A percentile compares a stretch with the other conserved stretches of the same genome.
Conservation (phyloP, 2,797 vertebrate species). For the Oreonectes daqikongensis region DNA sequence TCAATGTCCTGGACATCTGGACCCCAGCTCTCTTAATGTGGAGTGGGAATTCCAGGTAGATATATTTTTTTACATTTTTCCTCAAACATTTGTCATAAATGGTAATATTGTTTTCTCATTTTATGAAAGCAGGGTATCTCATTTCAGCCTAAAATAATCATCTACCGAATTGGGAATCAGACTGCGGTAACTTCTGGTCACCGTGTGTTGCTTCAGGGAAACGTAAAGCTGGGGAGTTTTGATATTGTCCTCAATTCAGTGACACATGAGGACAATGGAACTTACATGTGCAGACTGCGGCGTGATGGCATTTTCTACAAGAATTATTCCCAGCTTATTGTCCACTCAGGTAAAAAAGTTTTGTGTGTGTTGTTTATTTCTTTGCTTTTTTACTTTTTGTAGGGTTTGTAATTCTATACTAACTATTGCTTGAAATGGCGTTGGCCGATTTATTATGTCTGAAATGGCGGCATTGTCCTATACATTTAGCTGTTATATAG, state of each 20-base stretch:
- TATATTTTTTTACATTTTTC: background rate
- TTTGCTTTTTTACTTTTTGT: background rate
- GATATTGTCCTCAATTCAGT: conserved; percentile 9
- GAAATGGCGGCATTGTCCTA: too few species aligned
- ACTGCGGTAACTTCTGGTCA: background rate
- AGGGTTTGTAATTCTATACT: background rate
- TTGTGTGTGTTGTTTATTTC: background rate
- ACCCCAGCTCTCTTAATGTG: background rate
- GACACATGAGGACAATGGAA: conserved; percentile 18
- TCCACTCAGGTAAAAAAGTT: conserved; percentile 16
- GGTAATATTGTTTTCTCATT: background rate
- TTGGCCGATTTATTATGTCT: too few species aligned
- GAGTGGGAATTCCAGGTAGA: conserved; percentile 46
- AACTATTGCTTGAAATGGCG: too few species aligned
- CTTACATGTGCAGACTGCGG: conserved; percentile 33
- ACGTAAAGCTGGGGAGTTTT: conserved; percentile 27
- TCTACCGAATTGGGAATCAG: conserved; percentile 22
- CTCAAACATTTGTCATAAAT: background rate
- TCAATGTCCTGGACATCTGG: background rate
- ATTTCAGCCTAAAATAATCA: background rate
- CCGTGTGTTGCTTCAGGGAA: background rate
- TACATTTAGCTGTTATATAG: too few species aligned
- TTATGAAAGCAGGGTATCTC: background rate
- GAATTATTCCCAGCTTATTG: conserved; percentile 3
- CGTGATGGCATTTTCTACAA: conserved; percentile 10